Conservation (phyloP, 2,113 vertebrate genomes). For the Columba livia region DNA sequence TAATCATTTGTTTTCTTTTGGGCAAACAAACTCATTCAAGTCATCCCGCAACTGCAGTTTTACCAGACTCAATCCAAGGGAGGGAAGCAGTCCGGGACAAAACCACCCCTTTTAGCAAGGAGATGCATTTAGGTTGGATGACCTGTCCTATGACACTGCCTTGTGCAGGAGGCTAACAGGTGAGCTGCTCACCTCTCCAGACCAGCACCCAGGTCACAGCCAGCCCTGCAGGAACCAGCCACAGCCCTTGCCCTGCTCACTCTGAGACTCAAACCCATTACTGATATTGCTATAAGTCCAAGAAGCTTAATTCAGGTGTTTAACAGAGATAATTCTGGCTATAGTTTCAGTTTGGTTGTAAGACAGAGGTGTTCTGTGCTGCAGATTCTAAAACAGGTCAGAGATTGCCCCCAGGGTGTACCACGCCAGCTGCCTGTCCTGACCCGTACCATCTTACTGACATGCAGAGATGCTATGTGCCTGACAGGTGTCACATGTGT, state of each 20-base stretch:
- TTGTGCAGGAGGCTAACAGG: neutral
- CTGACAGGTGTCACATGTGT: neutral
- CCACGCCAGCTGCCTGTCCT: neutral
- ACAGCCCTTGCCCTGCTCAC: neutral
- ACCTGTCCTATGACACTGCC: neutral
- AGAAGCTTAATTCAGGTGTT: neutral
- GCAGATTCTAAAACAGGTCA: neutral
- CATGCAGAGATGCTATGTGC: neutral
- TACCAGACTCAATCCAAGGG: neutral
- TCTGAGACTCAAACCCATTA: neutral
- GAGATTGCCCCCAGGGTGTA: neutral
- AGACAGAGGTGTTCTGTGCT: fast-evolving
- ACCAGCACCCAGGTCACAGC: neutral
- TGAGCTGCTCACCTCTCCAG: neutral
- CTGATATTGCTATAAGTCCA: neutral
- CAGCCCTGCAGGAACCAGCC: neutral
- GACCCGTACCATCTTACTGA: neutral
- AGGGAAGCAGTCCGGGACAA: neutral
- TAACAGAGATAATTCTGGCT: neutral
- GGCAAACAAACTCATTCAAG: neutral
- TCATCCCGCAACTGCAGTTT: neutral
- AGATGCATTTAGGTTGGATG: neutral
- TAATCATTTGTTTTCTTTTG: neutral
- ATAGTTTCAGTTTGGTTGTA: neutral
- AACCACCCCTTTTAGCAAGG: neutral